Base-by-base conservation (phyloP, 2,113 vertebrate species). In the Callospermophilus lateralis region DNA sequence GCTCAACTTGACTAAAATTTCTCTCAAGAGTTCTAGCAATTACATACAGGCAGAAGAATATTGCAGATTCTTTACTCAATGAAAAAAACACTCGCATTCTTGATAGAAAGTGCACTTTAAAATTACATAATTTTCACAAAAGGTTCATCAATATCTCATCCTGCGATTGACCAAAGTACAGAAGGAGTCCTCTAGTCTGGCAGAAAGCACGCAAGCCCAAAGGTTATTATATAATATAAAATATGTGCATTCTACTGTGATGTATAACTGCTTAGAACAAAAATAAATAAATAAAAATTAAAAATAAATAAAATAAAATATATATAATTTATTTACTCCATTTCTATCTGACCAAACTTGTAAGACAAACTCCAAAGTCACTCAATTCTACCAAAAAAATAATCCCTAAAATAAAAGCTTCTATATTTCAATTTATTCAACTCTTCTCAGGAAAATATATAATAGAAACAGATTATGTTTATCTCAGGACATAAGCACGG, bases 391-490 rank as follows among this genome's bases (percentile, higher is more conserved):
- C 51, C 72, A 94, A 83, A 53, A 74, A 70, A 61, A 58, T 7
- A n/a, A 17, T 77, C 12, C 28, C 63, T 39, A 89, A 92, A 86
- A 65, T 68, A 88, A 95, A 88, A 93, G 34, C 34, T 76, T n/a
- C 9, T 81, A 53, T 72, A 51, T 93, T 89, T 96, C 93, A 89
- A 6, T 89, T 51, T 58, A 84, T 89, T 95, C 76, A 88, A 45
- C 30, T 8, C 39, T 92, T 97, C 92, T 70, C 20, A 45, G 58
- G 45, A 94, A 95, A 97, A 90, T n/a, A 95, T 95, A 74, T 92
- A 93, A 81, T 80, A 65, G 68, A 90, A 90, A 85, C 81, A 81
- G 92, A 95, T 94, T 74, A 81, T 93, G 87, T 92, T 97, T 95
- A 77, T 94, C 76, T 80, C 63, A 97, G 63, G 80, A 88, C 90